Evolutionary conservation across 1,140 invertebrate species (phyloP).

Genomic region (Notospermus geniculatus): DNA sequence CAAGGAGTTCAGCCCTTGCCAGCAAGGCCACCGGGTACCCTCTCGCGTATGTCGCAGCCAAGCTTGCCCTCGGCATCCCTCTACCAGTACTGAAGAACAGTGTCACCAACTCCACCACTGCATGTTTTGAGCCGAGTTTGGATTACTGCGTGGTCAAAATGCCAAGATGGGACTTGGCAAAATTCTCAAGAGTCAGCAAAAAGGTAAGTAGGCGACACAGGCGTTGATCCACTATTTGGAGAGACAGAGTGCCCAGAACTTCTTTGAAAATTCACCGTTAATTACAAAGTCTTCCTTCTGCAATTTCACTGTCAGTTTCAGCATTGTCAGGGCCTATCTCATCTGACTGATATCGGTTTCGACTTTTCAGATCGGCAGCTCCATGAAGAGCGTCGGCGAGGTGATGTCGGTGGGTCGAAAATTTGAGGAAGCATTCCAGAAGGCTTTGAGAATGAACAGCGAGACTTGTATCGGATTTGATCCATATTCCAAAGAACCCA

Average conservation of each 20-base stretch:
- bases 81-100: conserved; percentile 88
- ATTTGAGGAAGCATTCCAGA: conserved; percentile 99
- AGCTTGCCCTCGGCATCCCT: conserved; percentile 85
- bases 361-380: conserved; percentile 89
- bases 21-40: conserved; percentile 63
- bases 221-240: no score
- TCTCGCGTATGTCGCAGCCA: conserved; percentile 96
- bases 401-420: conserved; percentile 97
- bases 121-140: conserved; percentile 98
- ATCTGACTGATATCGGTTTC: no score
- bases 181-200: conserved; percentile 91
- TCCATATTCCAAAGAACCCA: conserved; percentile 75
- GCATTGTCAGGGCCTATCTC: no score
- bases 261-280: no score
- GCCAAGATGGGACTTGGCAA: conserved; percentile 96
- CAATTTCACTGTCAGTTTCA: no score
- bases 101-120: conserved; percentile 94
- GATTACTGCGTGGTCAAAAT: conserved; percentile 99
- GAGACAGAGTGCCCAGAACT: no score
- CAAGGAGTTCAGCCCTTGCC: conserved; percentile 94
- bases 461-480: conserved; percentile 92
- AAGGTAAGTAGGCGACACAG: conserved; percentile 74
- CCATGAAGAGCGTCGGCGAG: conserved; percentile 99
- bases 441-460: conserved; percentile 97
- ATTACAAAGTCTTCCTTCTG: no score